A percentile compares a stretch with the other conserved stretches of the same genome.
Evolutionary conservation across 2,797 vertebrate species (phyloP).

Genomic region (Garrulus glandarius): DNA sequence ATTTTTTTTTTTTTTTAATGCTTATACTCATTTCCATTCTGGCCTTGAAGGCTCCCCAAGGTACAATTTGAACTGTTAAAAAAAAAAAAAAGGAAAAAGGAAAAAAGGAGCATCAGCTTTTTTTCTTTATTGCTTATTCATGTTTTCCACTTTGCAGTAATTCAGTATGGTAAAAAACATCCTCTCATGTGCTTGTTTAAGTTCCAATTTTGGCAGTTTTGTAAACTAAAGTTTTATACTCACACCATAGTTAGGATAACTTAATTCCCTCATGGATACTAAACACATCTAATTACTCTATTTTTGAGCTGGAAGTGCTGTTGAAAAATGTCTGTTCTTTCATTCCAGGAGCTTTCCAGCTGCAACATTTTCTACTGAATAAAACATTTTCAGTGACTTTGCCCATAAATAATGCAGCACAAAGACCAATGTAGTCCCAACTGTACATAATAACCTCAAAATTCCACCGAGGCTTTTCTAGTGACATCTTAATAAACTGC

Average conservation of each 20-base stretch:
- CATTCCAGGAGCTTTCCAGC: slow-evolving; percentile 51
- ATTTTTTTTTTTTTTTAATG: not conserved
- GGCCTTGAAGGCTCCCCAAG: slow-evolving; percentile 34
- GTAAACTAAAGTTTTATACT: slow-evolving; percentile 59
- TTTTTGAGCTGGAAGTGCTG: slow-evolving; percentile 46
- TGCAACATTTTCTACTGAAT: slow-evolving; percentile 52
- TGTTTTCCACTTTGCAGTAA: slow-evolving; percentile 55
- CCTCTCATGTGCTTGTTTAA: slow-evolving; percentile 17
- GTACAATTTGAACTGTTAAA: slow-evolving; percentile 22
- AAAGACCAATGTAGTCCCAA: slow-evolving; percentile 11
- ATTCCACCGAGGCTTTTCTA: not conserved
- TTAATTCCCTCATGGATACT: slow-evolving; percentile 61
- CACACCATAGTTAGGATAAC: slow-evolving; percentile 48
- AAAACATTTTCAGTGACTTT: slow-evolving; percentile 51
- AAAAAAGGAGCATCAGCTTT: slow-evolving; percentile 1
- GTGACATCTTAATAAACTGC: slow-evolving; percentile 35
- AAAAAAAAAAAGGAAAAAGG: not conserved
- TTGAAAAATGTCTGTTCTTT: slow-evolving; percentile 60
- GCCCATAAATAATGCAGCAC: slow-evolving; percentile 32
- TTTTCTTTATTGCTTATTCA: slow-evolving; percentile 64
- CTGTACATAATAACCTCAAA: not conserved
- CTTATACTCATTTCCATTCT: slow-evolving; percentile 29
- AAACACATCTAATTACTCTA: slow-evolving; percentile 60
- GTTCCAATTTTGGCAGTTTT: slow-evolving; percentile 54
- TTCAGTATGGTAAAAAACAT: slow-evolving; percentile 55